Evolutionary conservation across 2,113 vertebrate genomes (phyloP), one percentile per base, ranked within the genome.

Genomic region (Oenanthe oenanthe): DNA sequence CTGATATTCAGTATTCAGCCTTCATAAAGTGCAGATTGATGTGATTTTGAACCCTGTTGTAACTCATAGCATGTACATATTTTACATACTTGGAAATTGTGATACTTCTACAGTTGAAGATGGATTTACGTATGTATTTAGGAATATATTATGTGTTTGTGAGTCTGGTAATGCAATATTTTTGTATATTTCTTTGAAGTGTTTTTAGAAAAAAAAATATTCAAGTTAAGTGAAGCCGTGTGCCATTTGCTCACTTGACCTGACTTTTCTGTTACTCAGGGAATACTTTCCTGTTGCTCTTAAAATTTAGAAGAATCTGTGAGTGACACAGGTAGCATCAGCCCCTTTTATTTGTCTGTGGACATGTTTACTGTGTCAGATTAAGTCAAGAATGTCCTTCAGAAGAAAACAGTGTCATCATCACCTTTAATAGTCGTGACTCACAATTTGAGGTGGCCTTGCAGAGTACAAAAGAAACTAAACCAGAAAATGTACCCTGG

Each of bases 171-270:
- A 40, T 32, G 6, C 79, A 53, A 13, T 75, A 14, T 48, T 32
- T 54, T 61, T 67, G 4, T 76, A 4, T 36, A 31, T 31, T 70
- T 82, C 5, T 73, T 72, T 53, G 17, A 36, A 6, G 3, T n/a
- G 38, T 43, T 56, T 66, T 53, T 29, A 19, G 2, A 4, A 42
- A 40, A 58, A 58, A 51, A 36, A 18, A 18, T 6, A 12, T 10
- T 51, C 8, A 31, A 38, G 7, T 51, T 38, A 65, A 58, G 17
- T 56, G 36, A 9, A 1, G 4, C 1, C 0, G 4, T 40, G 5
- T 80, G 26, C 29, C 31, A 3, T 54, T 80, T 83, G 31, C 31
- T 90, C 9, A 4, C 19, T 85, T 73, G 9, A 54, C 29, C 13
- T 54, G 50, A 34, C 1, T 1, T 14, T 91, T 74, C 15, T 65